Conservation (phyloP, 2,113 vertebrate species). For the Osmerus mordax region DNA sequence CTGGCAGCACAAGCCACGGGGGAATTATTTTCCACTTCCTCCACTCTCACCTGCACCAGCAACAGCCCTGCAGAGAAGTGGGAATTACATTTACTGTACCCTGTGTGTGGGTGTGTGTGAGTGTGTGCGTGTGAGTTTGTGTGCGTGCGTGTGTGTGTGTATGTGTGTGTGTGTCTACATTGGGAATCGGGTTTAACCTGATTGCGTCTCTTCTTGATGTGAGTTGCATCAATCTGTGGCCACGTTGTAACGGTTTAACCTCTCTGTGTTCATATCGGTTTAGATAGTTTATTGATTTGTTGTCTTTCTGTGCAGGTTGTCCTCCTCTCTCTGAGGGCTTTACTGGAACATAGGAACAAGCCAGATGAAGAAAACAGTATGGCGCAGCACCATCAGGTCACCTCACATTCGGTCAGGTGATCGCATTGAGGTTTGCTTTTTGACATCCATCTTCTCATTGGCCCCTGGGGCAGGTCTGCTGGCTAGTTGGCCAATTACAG, state of each 20-base stretch:
- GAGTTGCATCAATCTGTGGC: no score
- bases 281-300: neutral
- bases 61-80: neutral
- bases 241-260: neutral
- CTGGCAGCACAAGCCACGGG: conserved; percentile 43
- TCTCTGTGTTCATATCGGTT: neutral
- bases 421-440: neutral
- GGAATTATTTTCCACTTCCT: conserved; percentile 43
- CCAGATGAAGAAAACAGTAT: no score
- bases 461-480: neutral
- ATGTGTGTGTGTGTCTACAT: no score
- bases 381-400: no score
- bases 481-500: conserved; percentile 1
- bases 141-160: no score
- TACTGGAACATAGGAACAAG: no score
- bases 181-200: neutral
- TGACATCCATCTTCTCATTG: neutral
- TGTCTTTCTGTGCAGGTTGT: neutral
- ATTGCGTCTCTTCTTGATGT: no score
- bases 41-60: conserved; percentile 36
- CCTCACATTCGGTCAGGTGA: no score
- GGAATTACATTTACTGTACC: conserved; percentile 17
- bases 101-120: no score
- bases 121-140: no score
- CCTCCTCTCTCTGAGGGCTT: no score